Base-by-base conservation (phyloP, 2,888 invertebrate species). In the Ophion ellenae region DNA sequence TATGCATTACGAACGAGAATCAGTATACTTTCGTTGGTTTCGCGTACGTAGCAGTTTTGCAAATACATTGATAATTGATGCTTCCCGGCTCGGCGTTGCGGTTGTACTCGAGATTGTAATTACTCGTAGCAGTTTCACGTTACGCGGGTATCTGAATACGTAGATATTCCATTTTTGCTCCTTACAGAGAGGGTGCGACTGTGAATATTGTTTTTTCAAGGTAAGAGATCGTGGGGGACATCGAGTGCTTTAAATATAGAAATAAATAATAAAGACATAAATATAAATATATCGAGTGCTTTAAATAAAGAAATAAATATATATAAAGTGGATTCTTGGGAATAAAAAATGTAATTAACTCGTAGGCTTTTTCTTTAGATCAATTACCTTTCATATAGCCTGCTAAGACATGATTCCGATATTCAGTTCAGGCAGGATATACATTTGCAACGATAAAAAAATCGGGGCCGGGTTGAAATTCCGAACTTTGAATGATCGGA, bases 1-100 rank as follows among this genome's bases (percentile, higher is more conserved):
- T n/a, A 73, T 73, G 59, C 36, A 59, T 73, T 32, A 59, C 73
- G 66, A 36, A 64, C 14, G 64, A 24, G 24, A 64, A 14, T 66
- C 64, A 28, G 32, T 53, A 32, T 57, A 71, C 71, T 32, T 57
- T 32, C 4, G 20, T 32, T 36, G 59, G 10, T 73, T 17, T 28
- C 57, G 57, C 59, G 73, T 20, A 59, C 73, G 20, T n/a, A 57
- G 20, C 73, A 32, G 9, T 73, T 57, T 73, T 17, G 59, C 7
- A 73, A 24, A 32, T 32, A 64, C 11, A 24, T 36, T 17, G 14
- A 64, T 64, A 24, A 14, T 64, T 32, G 32, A 69, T 47, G 10
- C 17, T 17, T 40, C 45, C 9, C 69, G 45, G n/a, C 36, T 28
- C 53, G 28, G 57, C n/a, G 67, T 9, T 24, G 67, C 7, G 40